Evolutionary conservation across 2,888 invertebrate species (phyloP).

Genomic region (Apodemia duryi): DNA sequence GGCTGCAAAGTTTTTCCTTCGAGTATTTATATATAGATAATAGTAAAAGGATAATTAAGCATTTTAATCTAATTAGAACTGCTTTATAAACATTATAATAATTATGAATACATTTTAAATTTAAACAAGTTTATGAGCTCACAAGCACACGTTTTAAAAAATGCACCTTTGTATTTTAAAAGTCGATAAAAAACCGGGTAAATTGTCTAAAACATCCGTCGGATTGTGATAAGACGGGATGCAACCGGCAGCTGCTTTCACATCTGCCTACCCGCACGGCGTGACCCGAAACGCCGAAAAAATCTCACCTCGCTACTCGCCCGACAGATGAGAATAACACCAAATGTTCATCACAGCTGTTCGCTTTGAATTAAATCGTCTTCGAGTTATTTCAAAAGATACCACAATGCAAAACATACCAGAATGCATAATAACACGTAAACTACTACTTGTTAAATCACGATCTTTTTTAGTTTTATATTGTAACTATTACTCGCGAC

Average conservation of each 20-base stretch:
- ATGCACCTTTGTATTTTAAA: conserved; percentile 16
- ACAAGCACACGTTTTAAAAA: neutral
- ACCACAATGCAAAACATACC: no score
- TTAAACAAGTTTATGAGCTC: neutral
- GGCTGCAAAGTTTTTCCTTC: no score
- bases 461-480: no score
- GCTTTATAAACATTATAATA: neutral
- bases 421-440: no score
- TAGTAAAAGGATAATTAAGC: no score
- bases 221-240: conserved; percentile 55
- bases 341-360: conserved; percentile 27
- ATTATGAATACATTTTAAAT: neutral
- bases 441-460: no score
- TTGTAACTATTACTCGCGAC: no score
- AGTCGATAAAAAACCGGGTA: conserved; percentile 31
- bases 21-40: no score
- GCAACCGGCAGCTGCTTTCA: conserved; percentile 60
- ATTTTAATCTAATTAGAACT: neutral
- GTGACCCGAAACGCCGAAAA: conserved; percentile 29
- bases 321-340: conserved; percentile 31
- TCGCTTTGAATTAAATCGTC: conserved; percentile 28
- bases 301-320: conserved; percentile 32
- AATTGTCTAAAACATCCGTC: conserved; percentile 45
- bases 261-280: conserved; percentile 52
- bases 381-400: conserved; percentile 10